Percentiles rank a stretch among this genome's conserved stretches.
Evolutionary conservation across 2,888 invertebrate genomes (phyloP).

Genomic region (Apamea crenata): DNA sequence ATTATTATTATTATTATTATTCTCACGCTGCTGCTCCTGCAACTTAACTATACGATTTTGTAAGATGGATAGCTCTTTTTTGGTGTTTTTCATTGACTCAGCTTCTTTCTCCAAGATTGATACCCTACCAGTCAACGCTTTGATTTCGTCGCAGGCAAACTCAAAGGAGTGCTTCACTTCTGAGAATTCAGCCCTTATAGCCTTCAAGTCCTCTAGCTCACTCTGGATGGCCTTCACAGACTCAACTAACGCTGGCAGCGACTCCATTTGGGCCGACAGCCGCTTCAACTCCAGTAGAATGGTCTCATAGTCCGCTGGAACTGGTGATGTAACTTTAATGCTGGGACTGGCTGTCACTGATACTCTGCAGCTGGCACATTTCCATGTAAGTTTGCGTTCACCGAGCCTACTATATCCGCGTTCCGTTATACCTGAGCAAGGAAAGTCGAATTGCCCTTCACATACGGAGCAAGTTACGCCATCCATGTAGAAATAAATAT

Average conservation of each 20-base stretch:
- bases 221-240: background rate
- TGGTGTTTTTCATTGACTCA: background rate
- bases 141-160: background rate
- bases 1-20: no score
- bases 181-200: background rate
- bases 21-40: background rate
- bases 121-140: background rate
- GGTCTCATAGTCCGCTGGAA: no score
- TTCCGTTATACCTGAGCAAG: no score
- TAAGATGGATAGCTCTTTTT: background rate
- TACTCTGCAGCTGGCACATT: no score
- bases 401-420: no score
- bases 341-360: no score
- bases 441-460: no score
- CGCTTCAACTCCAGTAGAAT: slow-evolving; percentile 1
- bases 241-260: background rate
- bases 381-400: no score
- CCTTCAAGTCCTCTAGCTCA: background rate
- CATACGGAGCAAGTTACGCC: no score
- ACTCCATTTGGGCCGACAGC: background rate
- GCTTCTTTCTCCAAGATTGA: background rate
- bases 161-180: background rate
- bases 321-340: no score
- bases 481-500: no score
- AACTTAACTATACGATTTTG: background rate